Base-by-base conservation (phyloP, 2,113 vertebrate species). In the Tylochromis polylepis region DNA sequence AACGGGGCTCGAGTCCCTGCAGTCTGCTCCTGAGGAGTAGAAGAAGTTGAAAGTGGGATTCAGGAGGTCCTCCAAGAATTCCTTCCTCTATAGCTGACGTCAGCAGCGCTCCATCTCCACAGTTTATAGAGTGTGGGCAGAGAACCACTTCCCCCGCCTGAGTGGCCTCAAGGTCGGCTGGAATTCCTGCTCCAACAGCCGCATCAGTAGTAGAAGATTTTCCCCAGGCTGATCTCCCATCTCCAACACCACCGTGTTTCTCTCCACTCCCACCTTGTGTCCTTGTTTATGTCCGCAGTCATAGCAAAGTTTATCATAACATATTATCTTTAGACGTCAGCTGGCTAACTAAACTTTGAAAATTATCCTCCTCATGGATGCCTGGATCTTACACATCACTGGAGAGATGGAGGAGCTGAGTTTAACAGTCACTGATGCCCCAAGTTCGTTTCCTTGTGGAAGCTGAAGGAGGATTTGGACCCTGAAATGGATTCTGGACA, bases 331-430 rank as follows among this genome's bases (percentile, higher is more conserved):
- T 22, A 38, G 34, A 0, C 0, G 12, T 67, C 36, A 43, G 36
- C 65, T 15, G 12, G 3, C 36, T 9, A 43, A 2, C 41, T 43
- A 24, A 27, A 72, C 67, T 20, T 62, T 18, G 29, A 10, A 60
- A 31, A 2, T 43, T 10, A 8, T 0, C 58, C 8, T 43, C 22
- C 38, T 27, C 22, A 8, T 0, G 0, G 65, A 70, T 3, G 65
- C 14, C 65, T 70, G 65, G 3, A 72, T 24, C n/a, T 24, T 24
- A 24, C 29, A 11, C 34, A 1, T 27, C n/a, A 16, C 36, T 4
- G 15, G 15, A 49, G 15, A 38, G 36, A 10, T 38, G 36, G 36
- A 38, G 8, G 36, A 49, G 46, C 46, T 58, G 60, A 0, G 0
- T 65, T 36, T 36, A 36, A 34, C 31, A 36, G 31, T n/a, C 31